phyloP scores from a whole-genome alignment of 2,888 invertebrate species.

The Nysson spinosus region DNA sequence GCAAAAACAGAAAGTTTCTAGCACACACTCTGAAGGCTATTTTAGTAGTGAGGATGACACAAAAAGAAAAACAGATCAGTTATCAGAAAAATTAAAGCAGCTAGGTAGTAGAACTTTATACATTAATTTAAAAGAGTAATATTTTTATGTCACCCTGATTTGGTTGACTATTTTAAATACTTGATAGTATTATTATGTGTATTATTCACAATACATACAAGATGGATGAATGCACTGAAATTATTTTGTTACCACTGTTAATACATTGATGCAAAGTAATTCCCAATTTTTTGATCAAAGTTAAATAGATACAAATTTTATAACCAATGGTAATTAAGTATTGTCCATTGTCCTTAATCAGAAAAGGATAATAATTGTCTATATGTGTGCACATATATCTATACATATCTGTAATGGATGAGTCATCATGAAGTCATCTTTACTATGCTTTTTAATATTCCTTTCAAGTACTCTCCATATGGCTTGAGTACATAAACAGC shows the following conservation, averaged over 20 bases:
- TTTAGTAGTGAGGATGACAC: conserved; percentile 77
- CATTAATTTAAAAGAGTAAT: too few species aligned
- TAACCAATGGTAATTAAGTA: background rate
- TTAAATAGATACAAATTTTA: too few species aligned
- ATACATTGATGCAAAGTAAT: too few species aligned
- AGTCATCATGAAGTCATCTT: conserved; percentile 70
- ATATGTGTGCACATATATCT: conserved; percentile 31
- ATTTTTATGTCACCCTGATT: too few species aligned
- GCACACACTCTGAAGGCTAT: conserved; percentile 75
- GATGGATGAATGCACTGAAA: too few species aligned
- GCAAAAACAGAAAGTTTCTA: conserved; percentile 67
- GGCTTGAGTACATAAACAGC: conserved; percentile 38
- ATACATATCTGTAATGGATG: conserved; percentile 52
- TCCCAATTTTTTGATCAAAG: too few species aligned
- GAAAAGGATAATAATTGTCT: too few species aligned
- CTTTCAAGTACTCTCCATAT: conserved; percentile 43
- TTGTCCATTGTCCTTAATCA: conserved; percentile 5
- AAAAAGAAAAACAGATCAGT: conserved; percentile 65
- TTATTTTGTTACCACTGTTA: too few species aligned
- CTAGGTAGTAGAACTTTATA: too few species aligned
- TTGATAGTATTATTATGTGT: background rate
- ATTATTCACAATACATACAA: too few species aligned
- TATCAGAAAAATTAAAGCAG: conserved; percentile 67
- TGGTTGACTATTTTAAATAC: background rate
- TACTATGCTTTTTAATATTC: conserved; percentile 68